Base-by-base conservation (phyloP, 2,888 invertebrate genomes). In the Cosmopolites sordidus region DNA sequence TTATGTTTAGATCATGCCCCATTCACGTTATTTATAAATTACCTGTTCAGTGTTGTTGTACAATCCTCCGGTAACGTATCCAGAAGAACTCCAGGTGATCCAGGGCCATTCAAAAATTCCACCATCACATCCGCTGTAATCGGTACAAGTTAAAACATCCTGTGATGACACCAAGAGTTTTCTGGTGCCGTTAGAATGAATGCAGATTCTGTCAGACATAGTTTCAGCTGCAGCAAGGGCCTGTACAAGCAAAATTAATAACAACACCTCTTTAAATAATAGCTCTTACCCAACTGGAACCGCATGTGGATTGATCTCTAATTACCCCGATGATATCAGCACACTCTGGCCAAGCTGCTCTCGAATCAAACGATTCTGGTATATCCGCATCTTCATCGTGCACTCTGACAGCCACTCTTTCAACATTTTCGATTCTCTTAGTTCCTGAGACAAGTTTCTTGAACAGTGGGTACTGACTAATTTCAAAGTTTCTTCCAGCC, bases 181-280 rank as follows among this genome's bases (percentile, higher is more conserved):
- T 27, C 15, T 54, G 2, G 33, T 18, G 2, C 14, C 56, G 14
- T 56, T 45, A 1, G 56, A 56, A 17, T 53, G 56, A 16, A 56
- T 56, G 43, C 56, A 56, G 33, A 56, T 53, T 22, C 56, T 16
- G 47, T 56, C 56, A 1, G 56, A 90, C 86, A 92, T 92, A 1
- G 90, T 87, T 71, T 89, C 90, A 1, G 87, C 91, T 9, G 91
- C 89, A 33, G 87, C 91, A 70, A 92, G 89, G 2, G 91, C 92
- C 82, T 80, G 30, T 16, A 27, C 15, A n/a, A 22, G 8, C n/a
- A n/a, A n/a, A n/a, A n/a, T n/a, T n/a, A n/a, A n/a, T n/a, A n/a
- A n/a, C n/a, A 8, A 22, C 3, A 22, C 8, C 22, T 5, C 3
- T 8, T 5, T n/a, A n/a, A n/a, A n/a, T n/a, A n/a, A n/a, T n/a